Percentiles rank a stretch among this genome's conserved stretches.
These are phyloP conservation scores for Leptopterna dolabrata DNA, from an alignment of 2,888 invertebrate species.

Conservation along the genomic window DNA sequence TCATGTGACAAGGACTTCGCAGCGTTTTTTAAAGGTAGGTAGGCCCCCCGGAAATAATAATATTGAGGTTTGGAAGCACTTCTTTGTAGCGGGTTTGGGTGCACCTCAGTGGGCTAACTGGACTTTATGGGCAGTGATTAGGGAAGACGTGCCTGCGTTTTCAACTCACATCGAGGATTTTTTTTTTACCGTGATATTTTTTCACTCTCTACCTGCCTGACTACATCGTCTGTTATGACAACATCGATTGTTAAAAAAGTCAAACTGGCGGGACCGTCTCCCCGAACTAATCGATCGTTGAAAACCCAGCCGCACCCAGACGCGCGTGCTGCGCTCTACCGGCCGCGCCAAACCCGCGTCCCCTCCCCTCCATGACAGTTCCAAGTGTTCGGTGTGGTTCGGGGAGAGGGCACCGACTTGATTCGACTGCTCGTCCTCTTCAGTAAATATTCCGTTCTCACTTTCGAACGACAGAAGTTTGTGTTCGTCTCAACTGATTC, in stretches of 20 bases:
- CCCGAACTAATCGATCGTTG: slow-evolving; percentile 5
- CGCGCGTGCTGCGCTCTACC: slow-evolving; percentile 37
- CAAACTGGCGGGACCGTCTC: slow-evolving; percentile 41
- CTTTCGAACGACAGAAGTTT: background rate
- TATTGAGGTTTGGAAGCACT: too few species aligned
- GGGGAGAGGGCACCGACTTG: background rate
- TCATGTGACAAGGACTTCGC: too few species aligned
- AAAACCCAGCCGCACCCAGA: background rate
- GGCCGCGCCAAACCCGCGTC: background rate
- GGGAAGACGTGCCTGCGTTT: too few species aligned
- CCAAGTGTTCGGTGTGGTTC: background rate
- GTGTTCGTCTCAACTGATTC: background rate
- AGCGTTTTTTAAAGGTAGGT: too few species aligned
- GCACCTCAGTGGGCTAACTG: too few species aligned
- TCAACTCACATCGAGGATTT: background rate
- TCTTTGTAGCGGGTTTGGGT: too few species aligned
- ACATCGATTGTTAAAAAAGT: slow-evolving; percentile 42
- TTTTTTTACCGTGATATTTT: background rate
- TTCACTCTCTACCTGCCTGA: background rate
- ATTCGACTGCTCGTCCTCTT: background rate
- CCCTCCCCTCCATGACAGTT: background rate
- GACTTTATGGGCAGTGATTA: too few species aligned
- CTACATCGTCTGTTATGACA: slow-evolving; percentile 15
- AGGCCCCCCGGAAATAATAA: too few species aligned
- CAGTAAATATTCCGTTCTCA: background rate